Conservation (phyloP, 2,113 vertebrate genomes). For the Acrocephalus arundinaceus region DNA sequence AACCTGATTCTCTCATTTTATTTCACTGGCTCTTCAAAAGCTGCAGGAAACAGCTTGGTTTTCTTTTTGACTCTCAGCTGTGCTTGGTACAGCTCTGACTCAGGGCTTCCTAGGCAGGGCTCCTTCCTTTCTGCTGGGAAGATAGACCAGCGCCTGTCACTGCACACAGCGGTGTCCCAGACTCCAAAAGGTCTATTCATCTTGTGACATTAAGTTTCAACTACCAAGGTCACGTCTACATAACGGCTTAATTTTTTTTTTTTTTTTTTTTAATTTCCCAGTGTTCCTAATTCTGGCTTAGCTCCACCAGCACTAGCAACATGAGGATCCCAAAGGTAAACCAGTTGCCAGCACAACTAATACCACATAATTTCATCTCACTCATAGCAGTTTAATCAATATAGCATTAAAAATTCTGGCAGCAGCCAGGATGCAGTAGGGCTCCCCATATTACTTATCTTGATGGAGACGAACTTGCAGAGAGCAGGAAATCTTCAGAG, state of each 20-base stretch:
- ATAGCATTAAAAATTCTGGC: conserved; percentile 56
- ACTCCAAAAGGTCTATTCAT: neutral
- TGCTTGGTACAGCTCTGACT: neutral
- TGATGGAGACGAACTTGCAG: neutral
- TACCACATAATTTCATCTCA: conserved; percentile 57
- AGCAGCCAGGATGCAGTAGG: conserved; percentile 17
- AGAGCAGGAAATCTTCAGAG: conserved; percentile 24
- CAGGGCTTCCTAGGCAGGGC: neutral
- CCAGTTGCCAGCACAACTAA: conserved; percentile 62
- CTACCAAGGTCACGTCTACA: neutral
- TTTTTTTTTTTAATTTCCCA: neutral
- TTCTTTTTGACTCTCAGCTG: neutral
- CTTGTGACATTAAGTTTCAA: neutral
- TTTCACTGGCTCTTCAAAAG: neutral
- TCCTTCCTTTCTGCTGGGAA: neutral
- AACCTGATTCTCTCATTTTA: neutral
- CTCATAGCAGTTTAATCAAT: conserved; percentile 64
- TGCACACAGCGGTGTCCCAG: fast-evolving
- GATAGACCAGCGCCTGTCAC: neutral
- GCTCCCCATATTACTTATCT: conserved; percentile 26
- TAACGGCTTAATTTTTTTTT: neutral
- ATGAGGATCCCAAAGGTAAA: conserved; percentile 43
- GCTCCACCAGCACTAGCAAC: conserved; percentile 24
- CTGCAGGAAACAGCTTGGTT: neutral
- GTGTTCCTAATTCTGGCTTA: conserved; percentile 46